These are phyloP conservation scores for Pangasianodon gigas DNA, from an alignment of 2,113 vertebrate species.

Conservation along the genomic window DNA sequence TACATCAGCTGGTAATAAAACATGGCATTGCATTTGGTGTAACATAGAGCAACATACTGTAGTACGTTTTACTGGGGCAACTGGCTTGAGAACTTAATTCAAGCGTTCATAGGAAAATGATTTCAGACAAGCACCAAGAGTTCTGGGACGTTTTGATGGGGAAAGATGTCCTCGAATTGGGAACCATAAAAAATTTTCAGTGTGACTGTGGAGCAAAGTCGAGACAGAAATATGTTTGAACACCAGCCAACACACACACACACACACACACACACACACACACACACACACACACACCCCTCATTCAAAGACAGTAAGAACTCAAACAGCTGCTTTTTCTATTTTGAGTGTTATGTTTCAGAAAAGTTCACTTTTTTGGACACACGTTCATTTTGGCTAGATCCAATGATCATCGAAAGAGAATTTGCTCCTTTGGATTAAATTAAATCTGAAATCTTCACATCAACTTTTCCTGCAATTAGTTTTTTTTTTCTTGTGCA, in stretches of 20 bases:
- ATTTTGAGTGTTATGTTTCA: conserved; percentile 22
- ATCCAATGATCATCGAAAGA: not conserved
- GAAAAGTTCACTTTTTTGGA: not conserved
- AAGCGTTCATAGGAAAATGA: conserved; percentile 50
- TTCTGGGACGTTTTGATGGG: conserved; percentile 40
- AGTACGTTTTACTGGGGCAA: conserved; percentile 37
- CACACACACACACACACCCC: conserved; percentile 24
- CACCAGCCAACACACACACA: conserved; percentile 31
- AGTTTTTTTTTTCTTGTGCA: conserved; percentile 11
- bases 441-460: not conserved
- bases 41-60: conserved; percentile 25
- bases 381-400: not conserved
- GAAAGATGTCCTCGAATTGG: conserved; percentile 28
- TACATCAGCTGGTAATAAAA: conserved; percentile 41
- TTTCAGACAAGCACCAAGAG: conserved; percentile 49
- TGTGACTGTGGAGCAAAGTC: conserved; percentile 29
- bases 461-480: conserved; percentile 5
- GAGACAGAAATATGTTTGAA: conserved; percentile 44
- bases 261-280: conserved; percentile 32
- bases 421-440: not conserved
- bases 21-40: conserved; percentile 52
- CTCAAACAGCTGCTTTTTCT: conserved; percentile 10
- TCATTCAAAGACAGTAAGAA: conserved; percentile 25
- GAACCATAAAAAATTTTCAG: conserved; percentile 29
- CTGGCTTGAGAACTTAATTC: conserved; percentile 43